Conservation (phyloP, 2,797 vertebrate species). For the Trematomus bernacchii region DNA sequence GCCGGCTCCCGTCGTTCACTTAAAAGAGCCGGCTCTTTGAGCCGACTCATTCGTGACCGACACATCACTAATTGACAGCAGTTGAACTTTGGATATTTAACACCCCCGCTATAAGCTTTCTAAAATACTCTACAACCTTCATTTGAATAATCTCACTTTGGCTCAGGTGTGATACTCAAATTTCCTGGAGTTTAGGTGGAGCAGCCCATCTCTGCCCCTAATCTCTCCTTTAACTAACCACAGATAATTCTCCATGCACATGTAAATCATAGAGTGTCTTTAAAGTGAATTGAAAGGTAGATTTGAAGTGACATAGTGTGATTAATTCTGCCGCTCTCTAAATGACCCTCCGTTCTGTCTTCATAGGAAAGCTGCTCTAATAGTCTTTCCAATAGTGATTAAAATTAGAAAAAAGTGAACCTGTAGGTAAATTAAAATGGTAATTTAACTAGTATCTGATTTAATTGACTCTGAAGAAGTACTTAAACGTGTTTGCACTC, state of each 20-base stretch:
- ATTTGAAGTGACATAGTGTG: constrained; percentile 80
- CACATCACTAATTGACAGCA: constrained; percentile 20
- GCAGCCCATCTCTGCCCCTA: constrained; percentile 56
- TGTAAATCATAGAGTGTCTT: constrained; percentile 76
- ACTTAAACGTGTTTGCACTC: constrained; percentile 83
- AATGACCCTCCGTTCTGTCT: constrained; percentile 78
- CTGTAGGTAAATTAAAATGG: constrained; percentile 84
- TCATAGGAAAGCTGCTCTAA: constrained; percentile 77
- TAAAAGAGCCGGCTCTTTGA: too few relatives aligned
- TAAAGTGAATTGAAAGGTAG: constrained; percentile 81
- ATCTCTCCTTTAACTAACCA: constrained; percentile 75
- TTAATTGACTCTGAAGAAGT: constrained; percentile 83
- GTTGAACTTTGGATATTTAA: constrained; percentile 68
- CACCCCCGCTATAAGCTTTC: constrained; percentile 31
- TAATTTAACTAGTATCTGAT: constrained; percentile 85
- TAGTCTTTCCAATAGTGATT: constrained; percentile 82
- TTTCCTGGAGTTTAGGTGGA: constrained; percentile 58
- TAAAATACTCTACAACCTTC: constrained; percentile 52
- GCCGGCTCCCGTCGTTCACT: too few relatives aligned
- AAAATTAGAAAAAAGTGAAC: constrained; percentile 82
- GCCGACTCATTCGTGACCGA: too few relatives aligned
- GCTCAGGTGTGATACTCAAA: constrained; percentile 62
- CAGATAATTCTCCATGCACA: constrained; percentile 76
- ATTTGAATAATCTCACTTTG: constrained; percentile 69
- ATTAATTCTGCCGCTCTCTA: constrained; percentile 78